Conservation (phyloP, 2,797 vertebrate genomes). For the Argyrosomus regius region DNA sequence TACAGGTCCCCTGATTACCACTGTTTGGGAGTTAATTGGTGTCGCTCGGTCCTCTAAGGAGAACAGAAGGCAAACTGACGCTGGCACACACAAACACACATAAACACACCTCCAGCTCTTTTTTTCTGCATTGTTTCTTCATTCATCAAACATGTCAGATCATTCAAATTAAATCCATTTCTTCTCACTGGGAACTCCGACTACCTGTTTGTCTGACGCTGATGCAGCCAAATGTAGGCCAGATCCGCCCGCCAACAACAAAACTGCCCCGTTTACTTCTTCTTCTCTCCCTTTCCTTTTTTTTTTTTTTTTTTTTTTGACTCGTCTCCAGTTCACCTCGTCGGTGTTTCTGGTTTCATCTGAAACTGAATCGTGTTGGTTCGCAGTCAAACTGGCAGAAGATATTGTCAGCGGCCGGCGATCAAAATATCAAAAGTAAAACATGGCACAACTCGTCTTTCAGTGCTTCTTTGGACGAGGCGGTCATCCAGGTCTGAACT, state of each 20-base stretch:
- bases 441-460: conserved; percentile 33
- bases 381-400: conserved; percentile 57
- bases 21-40: conserved; percentile 71
- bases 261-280: conserved; percentile 27
- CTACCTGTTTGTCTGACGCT: conserved; percentile 36
- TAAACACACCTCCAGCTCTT: conserved; percentile 32
- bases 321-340: conserved; percentile 32
- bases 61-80: conserved; percentile 55
- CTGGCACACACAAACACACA: conserved; percentile 41
- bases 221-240: conserved; percentile 27
- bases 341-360: neutral
- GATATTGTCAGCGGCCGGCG: neutral
- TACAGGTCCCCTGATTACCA: conserved; percentile 61
- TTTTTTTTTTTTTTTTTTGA: conserved; percentile 40
- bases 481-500: conserved; percentile 24
- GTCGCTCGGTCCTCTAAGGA: conserved; percentile 52
- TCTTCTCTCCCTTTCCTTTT: conserved; percentile 2
- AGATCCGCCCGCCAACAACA: conserved; percentile 31
- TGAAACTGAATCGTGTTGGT: conserved; percentile 48
- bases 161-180: conserved; percentile 33
- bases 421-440: conserved; percentile 45
- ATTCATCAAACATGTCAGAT: conserved; percentile 61
- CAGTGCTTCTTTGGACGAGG: conserved; percentile 22
- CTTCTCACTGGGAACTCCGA: conserved; percentile 22
- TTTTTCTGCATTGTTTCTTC: conserved; percentile 47